Percentiles rank a stretch among this genome's conserved stretches.
These are phyloP conservation scores for Parotocinclus haroldoi DNA, from an alignment of 2,797 vertebrate genomes.

Conservation along the genomic window DNA sequence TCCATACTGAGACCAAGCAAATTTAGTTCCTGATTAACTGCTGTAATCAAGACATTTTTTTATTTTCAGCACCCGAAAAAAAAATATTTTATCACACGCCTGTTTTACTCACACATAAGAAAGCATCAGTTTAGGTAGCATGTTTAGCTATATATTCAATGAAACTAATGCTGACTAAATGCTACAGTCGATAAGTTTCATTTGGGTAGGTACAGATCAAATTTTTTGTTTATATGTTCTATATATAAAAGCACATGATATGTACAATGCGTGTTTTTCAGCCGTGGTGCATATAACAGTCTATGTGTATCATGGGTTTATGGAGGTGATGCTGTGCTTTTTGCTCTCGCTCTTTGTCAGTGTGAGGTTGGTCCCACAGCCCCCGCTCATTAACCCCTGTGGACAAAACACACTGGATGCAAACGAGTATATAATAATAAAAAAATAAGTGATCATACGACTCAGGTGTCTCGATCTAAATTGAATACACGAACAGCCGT, in stretches of 20 bases:
- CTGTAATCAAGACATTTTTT: too few species aligned
- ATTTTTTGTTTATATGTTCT: slow-evolving; percentile 77
- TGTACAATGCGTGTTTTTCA: slow-evolving; percentile 55
- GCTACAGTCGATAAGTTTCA: too few species aligned
- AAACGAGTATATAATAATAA: slow-evolving; percentile 8
- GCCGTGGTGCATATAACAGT: slow-evolving; percentile 65
- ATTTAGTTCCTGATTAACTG: too few species aligned
- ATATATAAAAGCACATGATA: slow-evolving; percentile 68
- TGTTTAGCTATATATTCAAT: too few species aligned
- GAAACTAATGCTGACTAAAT: too few species aligned
- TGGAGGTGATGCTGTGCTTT: slow-evolving; percentile 62
- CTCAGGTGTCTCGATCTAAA: slow-evolving; percentile 58
- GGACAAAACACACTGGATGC: slow-evolving; percentile 52
- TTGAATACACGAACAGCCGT: slow-evolving; percentile 47
- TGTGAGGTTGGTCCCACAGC: slow-evolving; percentile 72
- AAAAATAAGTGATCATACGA: slow-evolving; percentile 41
- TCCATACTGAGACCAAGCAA: too few species aligned
- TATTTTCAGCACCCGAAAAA: too few species aligned
- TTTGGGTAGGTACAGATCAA: too few species aligned
- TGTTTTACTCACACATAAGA: too few species aligned
- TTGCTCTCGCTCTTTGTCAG: slow-evolving; percentile 57
- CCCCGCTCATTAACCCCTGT: slow-evolving; percentile 61
- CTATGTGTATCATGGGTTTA: slow-evolving; percentile 60
- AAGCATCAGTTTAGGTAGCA: too few species aligned
- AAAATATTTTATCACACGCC: too few species aligned